These are phyloP conservation scores for Notarius quadriscutis DNA, from an alignment of 2,113 vertebrate species.

Conservation along the genomic window DNA sequence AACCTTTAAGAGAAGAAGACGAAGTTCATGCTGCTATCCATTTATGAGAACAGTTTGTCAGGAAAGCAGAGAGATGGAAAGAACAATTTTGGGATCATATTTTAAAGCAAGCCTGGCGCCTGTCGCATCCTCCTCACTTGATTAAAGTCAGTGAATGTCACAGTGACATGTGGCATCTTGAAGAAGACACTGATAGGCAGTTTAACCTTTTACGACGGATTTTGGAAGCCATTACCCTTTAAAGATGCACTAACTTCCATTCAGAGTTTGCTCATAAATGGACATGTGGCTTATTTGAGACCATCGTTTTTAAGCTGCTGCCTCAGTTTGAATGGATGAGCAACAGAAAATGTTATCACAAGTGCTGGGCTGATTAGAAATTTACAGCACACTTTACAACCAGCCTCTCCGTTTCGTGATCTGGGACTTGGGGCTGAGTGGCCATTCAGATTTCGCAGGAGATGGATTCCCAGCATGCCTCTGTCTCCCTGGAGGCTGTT, in stretches of 20 bases:
- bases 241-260: slow-evolving; percentile 22
- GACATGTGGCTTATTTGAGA: slow-evolving; percentile 2
- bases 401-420: not conserved
- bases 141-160: slow-evolving; percentile 49
- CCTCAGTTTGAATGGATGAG: not conserved
- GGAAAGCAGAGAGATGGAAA: not conserved
- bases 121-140: slow-evolving; percentile 31
- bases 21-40: slow-evolving; percentile 8
- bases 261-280: slow-evolving; percentile 24
- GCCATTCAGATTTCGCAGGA: not conserved
- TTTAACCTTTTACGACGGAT: slow-evolving; percentile 37
- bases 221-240: slow-evolving; percentile 44
- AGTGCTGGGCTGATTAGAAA: not conserved
- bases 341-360: slow-evolving; percentile 2
- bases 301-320: not conserved
- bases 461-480: slow-evolving; percentile 7
- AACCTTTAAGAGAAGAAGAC: slow-evolving; percentile 12
- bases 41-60: not conserved
- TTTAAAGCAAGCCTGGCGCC: slow-evolving; percentile 34
- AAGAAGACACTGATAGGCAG: slow-evolving; percentile 31
- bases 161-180: slow-evolving; percentile 24
- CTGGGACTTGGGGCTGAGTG: not conserved
- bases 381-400: not conserved
- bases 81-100: slow-evolving; percentile 27
- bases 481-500: slow-evolving; percentile 1